Evolutionary conservation across 1,140 invertebrate species (phyloP).

Genomic region (Drosophila murphyi): DNA sequence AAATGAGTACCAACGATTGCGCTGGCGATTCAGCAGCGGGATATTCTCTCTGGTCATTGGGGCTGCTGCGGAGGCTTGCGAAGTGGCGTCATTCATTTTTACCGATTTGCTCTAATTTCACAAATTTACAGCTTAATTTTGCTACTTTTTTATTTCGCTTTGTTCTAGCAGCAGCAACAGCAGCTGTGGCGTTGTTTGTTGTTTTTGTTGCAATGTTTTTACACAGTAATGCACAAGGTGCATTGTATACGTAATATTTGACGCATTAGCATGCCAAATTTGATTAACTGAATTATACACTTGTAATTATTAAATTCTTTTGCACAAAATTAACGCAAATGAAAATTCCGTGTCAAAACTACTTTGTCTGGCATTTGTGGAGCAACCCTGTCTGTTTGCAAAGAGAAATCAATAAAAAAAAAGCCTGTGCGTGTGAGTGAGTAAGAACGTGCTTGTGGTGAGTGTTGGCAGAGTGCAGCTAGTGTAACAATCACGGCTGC

Average conservation of each 20-base stretch:
- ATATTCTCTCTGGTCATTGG: slow-evolving; percentile 85
- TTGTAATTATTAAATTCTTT: slow-evolving; percentile 53
- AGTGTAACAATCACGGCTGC: background rate
- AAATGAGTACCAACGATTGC: slow-evolving; percentile 83
- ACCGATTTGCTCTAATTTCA: slow-evolving; percentile 1
- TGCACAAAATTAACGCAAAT: slow-evolving; percentile 53
- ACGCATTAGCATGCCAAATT: slow-evolving; percentile 22
- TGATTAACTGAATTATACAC: background rate
- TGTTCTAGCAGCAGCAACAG: slow-evolving; percentile 35
- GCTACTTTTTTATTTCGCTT: slow-evolving; percentile 34
- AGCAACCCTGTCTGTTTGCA: slow-evolving; percentile 40
- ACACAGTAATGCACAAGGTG: slow-evolving; percentile 48
- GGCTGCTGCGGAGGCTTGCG: slow-evolving; percentile 75
- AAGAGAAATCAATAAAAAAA: slow-evolving; percentile 53
- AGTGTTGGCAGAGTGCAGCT: slow-evolving; percentile 26
- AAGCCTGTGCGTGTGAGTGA: slow-evolving; percentile 8
- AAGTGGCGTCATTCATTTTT: slow-evolving; percentile 74
- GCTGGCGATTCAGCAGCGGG: slow-evolving; percentile 85
- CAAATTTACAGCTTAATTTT: slow-evolving; percentile 30
- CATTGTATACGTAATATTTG: slow-evolving; percentile 51
- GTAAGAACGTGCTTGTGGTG: slow-evolving; percentile 1
- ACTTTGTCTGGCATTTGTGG: slow-evolving; percentile 42
- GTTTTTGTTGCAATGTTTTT: slow-evolving; percentile 27
- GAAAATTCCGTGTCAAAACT: slow-evolving; percentile 52
- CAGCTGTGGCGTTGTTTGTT: slow-evolving; percentile 32